Evolutionary conservation across 2,113 vertebrate species (phyloP), one percentile per base, ranked within the genome.

Genomic region (Lathamus discolor): DNA sequence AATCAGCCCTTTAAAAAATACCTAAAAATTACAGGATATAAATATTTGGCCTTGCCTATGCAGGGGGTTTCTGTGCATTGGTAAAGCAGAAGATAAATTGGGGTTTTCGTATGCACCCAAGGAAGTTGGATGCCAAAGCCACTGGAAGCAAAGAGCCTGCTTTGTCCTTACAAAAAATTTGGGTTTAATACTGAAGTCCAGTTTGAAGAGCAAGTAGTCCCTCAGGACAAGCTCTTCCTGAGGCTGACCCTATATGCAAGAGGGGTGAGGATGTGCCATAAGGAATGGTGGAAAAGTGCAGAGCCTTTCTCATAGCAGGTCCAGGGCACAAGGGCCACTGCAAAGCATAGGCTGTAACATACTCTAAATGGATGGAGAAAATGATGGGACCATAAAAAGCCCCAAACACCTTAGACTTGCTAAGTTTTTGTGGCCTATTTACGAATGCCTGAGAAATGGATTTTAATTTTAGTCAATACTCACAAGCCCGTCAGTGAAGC

Each of bases 401-500:
- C 52, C 28, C 51, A 66, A 67, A 16, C 14, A 27, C n/a, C 31
- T 44, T 37, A 67, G 64, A 35, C 4, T 14, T 70, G n/a, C 25
- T 61, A 74, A 74, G 64, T 55, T 94, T 78, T 83, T 75, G 52
- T 94, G 92, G 70, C 83, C 88, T 88, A 82, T 86, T 96, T 96
- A 62, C 2, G 2, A 93, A 80, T 76, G 86, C 70, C 69, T 78
- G 86, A 92, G 74, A 90, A 92, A 78, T 82, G 61, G 83, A 72
- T 94, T 95, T 94, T 93, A 96, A 92, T 92, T 94, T 88, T 90
- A 90, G 92, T 78, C 55, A 88, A 61, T 77, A 70, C 82, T 81
- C 72, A 24, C 43, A 90, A 94, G 86, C 95, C 90, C 2, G 7
- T 92, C 80, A 75, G 90, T 88, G 64, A 69, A 90, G 80, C 92